Conservation (phyloP, 2,797 vertebrate species). For the Onychomys leucogaster region DNA sequence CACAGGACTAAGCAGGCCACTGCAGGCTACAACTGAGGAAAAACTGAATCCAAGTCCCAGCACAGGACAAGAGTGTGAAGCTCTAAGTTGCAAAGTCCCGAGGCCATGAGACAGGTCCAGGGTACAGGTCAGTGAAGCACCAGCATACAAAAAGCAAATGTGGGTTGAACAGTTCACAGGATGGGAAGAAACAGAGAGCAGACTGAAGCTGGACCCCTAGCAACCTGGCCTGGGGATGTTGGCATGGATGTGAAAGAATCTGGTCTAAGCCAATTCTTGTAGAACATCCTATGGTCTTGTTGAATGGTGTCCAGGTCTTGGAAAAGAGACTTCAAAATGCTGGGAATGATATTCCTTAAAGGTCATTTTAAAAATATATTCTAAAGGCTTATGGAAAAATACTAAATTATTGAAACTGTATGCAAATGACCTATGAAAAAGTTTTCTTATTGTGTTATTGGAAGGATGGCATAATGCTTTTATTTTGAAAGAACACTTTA, state of each 20-base stretch:
- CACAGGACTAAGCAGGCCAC: background rate
- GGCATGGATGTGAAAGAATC: background rate
- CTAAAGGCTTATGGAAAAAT: conserved; percentile 53
- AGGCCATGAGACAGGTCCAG: background rate
- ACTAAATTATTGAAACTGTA: conserved; percentile 47
- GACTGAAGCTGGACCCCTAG: background rate
- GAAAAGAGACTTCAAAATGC: conserved; percentile 2
- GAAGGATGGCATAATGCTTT: conserved; percentile 71
- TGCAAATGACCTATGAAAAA: conserved; percentile 41
- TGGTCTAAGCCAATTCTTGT: background rate
- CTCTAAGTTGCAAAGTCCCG: background rate
- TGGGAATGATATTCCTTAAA: conserved; percentile 14
- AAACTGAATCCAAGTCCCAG: background rate
- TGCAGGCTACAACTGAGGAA: background rate
- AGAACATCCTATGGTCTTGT: background rate
- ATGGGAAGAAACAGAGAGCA: background rate
- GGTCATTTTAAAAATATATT: background rate
- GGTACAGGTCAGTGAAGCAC: background rate
- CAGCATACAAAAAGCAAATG: background rate
- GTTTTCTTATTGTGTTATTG: conserved; percentile 60
- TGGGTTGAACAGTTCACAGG: too few species aligned
- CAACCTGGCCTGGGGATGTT: background rate
- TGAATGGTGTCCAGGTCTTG: background rate
- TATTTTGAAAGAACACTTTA: conserved; percentile 69
- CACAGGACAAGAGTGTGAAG: background rate